phyloP scores from a whole-genome alignment of 1,140 invertebrate genomes.

The Thalassaphorura encarpata region DNA sequence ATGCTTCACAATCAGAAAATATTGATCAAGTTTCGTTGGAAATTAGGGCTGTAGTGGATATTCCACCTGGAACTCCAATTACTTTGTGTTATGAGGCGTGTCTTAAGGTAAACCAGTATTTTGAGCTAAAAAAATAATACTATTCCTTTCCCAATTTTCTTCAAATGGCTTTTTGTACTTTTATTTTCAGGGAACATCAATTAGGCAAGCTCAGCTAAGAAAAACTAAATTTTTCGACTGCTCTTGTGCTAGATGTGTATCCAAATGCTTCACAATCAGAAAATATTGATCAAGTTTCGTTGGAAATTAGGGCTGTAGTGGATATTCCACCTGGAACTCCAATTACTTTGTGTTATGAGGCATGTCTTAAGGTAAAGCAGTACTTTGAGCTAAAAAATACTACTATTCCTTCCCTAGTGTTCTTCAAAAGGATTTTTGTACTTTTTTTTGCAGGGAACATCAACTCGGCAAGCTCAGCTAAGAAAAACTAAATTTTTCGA shows the following conservation, averaged over 20 bases:
- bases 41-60: slow-evolving; percentile 53
- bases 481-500: slow-evolving; percentile 64
- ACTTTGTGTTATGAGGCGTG: slow-evolving; percentile 64
- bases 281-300: slow-evolving; percentile 34
- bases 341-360: slow-evolving; percentile 62
- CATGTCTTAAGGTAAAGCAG: slow-evolving; percentile 57
- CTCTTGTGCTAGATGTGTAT: slow-evolving; percentile 54
- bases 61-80: slow-evolving; percentile 52
- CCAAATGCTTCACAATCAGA: slow-evolving; percentile 64
- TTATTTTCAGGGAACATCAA: slow-evolving; percentile 50
- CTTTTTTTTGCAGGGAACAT: slow-evolving; percentile 47
- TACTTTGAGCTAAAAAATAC: background rate
- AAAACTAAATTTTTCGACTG: slow-evolving; percentile 71
- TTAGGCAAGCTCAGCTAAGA: slow-evolving; percentile 54
- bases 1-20: slow-evolving; percentile 55
- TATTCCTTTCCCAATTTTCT: background rate
- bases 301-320: slow-evolving; percentile 55
- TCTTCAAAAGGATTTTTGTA: background rate
- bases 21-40: slow-evolving; percentile 41
- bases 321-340: slow-evolving; percentile 51
- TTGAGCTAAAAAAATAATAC: slow-evolving; percentile 23
- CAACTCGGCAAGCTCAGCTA: slow-evolving; percentile 55
- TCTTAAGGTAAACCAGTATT: slow-evolving; percentile 53
- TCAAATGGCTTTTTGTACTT: background rate
- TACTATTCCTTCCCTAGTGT: background rate